Conservation (phyloP, 2,113 vertebrate species). For the Eurystomus gularis region DNA sequence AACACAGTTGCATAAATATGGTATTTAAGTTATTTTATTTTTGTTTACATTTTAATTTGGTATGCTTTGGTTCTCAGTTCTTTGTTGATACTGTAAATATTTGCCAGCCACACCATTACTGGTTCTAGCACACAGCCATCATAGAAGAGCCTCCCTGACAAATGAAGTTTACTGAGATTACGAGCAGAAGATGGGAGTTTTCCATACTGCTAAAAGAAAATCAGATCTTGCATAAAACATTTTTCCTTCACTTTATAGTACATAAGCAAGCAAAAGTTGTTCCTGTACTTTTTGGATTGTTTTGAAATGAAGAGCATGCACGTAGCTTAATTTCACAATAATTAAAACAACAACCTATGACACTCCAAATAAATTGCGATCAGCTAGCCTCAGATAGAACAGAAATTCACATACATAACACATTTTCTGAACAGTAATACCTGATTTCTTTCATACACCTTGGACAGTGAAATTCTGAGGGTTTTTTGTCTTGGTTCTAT, state of each 20-base stretch:
- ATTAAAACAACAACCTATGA: slow-evolving; percentile 51
- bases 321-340: slow-evolving; percentile 56
- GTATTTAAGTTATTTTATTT: neutral
- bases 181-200: neutral
- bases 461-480: slow-evolving; percentile 16
- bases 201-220: slow-evolving; percentile 41
- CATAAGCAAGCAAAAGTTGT: slow-evolving; percentile 53
- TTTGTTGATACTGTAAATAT: neutral
- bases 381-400: slow-evolving; percentile 30
- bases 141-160: neutral
- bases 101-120: neutral
- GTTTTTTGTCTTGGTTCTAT: slow-evolving; percentile 39
- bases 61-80: neutral
- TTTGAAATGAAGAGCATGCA: slow-evolving; percentile 45
- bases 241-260: slow-evolving; percentile 38
- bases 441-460: neutral
- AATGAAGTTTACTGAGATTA: neutral
- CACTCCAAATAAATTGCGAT: slow-evolving; percentile 32
- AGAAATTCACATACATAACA: neutral
- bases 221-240: slow-evolving; percentile 18
- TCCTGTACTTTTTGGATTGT: slow-evolving; percentile 37
- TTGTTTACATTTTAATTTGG: neutral
- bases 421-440: neutral
- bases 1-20: neutral
- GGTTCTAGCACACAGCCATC: neutral